Evolutionary conservation across 2,113 vertebrate species (phyloP).

Genomic region (Ammospiza nelsoni): DNA sequence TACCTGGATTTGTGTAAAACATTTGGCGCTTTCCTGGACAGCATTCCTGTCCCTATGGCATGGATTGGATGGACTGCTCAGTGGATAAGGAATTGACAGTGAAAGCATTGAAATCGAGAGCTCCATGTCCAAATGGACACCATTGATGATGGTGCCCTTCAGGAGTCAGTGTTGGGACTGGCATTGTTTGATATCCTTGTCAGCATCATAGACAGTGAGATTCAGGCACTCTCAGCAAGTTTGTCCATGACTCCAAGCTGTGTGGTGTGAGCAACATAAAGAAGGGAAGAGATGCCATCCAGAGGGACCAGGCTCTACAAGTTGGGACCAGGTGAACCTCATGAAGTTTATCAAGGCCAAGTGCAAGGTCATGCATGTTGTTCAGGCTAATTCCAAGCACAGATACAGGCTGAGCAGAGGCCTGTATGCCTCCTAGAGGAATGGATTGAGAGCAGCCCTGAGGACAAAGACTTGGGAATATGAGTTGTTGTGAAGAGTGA

Average conservation of each 20-base stretch:
- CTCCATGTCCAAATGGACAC: rapidly evolving
- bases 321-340: background rate
- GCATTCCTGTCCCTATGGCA: background rate
- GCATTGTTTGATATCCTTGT: background rate
- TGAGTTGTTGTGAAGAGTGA: rapidly evolving
- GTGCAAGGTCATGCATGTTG: rapidly evolving
- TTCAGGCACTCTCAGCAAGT: rapidly evolving
- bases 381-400: background rate
- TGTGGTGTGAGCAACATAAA: background rate
- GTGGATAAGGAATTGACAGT: background rate
- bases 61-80: background rate
- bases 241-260: background rate
- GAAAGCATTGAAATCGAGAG: background rate
- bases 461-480: background rate
- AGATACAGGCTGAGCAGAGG: background rate
- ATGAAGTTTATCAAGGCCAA: background rate
- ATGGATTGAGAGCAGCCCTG: background rate
- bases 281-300: background rate
- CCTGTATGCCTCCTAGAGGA: too few relatives aligned
- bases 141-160: background rate
- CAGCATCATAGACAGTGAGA: background rate
- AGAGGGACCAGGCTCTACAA: too few relatives aligned
- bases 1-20: background rate
- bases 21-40: background rate
- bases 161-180: too few relatives aligned